Evolutionary conservation across 2,888 invertebrate species (phyloP), one percentile per base, ranked within the genome.

Genomic region (Ophraella communa): DNA sequence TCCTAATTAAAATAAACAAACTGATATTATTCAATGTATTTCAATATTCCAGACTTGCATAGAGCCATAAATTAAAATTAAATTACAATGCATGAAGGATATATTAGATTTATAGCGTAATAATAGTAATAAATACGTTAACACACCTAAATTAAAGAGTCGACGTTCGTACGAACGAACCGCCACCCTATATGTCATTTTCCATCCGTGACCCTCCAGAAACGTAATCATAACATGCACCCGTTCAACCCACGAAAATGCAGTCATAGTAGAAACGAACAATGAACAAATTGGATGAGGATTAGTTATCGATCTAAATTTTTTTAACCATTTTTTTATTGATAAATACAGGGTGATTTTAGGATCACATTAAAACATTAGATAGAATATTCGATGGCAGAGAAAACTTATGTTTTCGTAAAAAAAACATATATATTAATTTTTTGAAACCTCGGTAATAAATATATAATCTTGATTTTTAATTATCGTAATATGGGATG

Each of bases 91-190:
- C 8, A 44, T 44, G 14, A 44, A 53, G 52, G 44, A 27, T 35
- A 53, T 44, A 52, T 60, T 27, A 51, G 53, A 60, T 52, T 60
- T 60, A 60, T 60, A n/a, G 60, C 59, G 59, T 59, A 52, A 30
- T 52, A 59, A 59, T 42, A 14, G 60, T 44, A 53, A 52, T 52
- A 44, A 52, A 52, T 52, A 30, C 60, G 44, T 52, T 17, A 52
- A 52, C 44, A 44, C 44, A 44, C 52, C 52, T 17, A 60, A 60
- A 60, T 60, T 60, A 60, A 60, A 59, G 47, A 60, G 52, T 52
- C 52, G 52, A 42, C 42, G n/a, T 27, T 44, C 60, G 23, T 60
- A 42, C n/a, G 42, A 53, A 53, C 44, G 21, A 42, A 39, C 54
- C 30, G n/a, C n/a, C n/a, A n/a, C n/a, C n/a, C n/a, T n/a, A n/a